Conservation (phyloP, 1,140 invertebrate genomes). For the Lepidurus couesii region DNA sequence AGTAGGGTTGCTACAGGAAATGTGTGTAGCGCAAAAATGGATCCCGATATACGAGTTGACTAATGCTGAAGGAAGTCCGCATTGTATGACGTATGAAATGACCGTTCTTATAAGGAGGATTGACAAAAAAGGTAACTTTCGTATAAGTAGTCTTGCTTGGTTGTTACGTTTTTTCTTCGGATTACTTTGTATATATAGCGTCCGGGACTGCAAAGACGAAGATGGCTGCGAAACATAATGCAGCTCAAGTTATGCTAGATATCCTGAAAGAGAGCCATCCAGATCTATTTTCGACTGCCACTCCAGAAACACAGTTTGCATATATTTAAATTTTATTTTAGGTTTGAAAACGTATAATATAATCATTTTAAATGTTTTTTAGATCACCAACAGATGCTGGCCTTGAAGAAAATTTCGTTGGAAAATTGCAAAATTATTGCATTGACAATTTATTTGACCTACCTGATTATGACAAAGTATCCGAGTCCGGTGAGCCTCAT, state of each 20-base stretch:
- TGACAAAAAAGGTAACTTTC: not conserved
- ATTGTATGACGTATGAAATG: conserved; percentile 10
- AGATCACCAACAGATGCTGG: not conserved
- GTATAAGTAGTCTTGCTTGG: not conserved
- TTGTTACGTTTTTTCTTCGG: not conserved
- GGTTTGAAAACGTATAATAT: not conserved
- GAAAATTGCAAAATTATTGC: not conserved
- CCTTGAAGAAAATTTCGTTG: not conserved
- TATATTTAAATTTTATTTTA: not conserved
- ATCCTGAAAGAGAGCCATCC: conserved; percentile 8
- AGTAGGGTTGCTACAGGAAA: not conserved
- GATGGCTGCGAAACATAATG: conserved; percentile 7
- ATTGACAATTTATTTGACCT: not conserved
- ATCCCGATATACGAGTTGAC: not conserved
- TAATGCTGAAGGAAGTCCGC: not conserved
- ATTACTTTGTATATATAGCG: not conserved
- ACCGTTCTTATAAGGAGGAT: not conserved
- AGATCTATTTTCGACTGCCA: not conserved
- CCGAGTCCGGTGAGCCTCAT: not conserved
- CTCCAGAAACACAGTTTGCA: not conserved
- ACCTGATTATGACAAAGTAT: not conserved
- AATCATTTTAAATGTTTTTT: not conserved
- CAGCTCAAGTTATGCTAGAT: not conserved
- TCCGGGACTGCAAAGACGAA: not conserved
- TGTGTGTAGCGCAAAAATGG: not conserved